phyloP scores from a whole-genome alignment of 2,797 vertebrate genomes.

The Harpagifer antarcticus region DNA sequence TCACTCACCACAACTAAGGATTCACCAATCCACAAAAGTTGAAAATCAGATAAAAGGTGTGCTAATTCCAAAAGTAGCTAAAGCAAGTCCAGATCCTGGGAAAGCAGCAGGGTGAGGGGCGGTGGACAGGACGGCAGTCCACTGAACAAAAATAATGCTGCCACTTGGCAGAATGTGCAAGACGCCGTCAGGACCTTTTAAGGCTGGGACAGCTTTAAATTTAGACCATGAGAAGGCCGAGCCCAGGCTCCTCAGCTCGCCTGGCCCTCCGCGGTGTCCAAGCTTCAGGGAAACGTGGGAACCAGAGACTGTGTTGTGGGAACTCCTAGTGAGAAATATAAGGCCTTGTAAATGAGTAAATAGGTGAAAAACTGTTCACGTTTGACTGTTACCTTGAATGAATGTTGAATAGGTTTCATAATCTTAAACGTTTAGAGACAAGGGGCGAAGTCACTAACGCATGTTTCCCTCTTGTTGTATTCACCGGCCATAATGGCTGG shows the following conservation, averaged over 20 bases:
- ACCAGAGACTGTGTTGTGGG: not conserved
- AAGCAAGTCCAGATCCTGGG: slow-evolving; percentile 79
- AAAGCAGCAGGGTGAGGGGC: slow-evolving; percentile 84
- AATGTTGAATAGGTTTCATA: not conserved
- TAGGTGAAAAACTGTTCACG: not conserved
- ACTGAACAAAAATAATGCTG: slow-evolving; percentile 98
- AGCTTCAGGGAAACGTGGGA: slow-evolving; percentile 2
- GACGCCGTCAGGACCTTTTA: slow-evolving; percentile 95
- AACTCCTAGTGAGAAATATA: not conserved
- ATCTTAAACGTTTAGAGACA: not conserved
- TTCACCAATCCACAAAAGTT: slow-evolving; percentile 47
- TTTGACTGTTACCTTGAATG: not conserved
- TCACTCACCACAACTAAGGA: slow-evolving; percentile 86
- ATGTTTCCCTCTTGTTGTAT: no score
- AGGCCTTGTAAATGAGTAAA: not conserved
- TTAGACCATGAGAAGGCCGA: slow-evolving; percentile 86
- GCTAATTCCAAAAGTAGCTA: slow-evolving; percentile 77
- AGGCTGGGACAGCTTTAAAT: slow-evolving; percentile 93
- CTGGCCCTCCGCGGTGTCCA: slow-evolving; percentile 15
- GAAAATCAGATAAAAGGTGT: slow-evolving; percentile 53
- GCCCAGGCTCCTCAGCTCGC: slow-evolving; percentile 20
- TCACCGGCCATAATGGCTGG: not conserved
- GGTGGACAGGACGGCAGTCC: slow-evolving; percentile 85
- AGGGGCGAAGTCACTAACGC: not conserved
- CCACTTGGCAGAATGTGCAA: slow-evolving; percentile 94